A percentile compares a stretch with the other conserved stretches of the same genome.
phyloP scores from a whole-genome alignment of 2,797 vertebrate genomes.

The Darevskia mixta region DNA sequence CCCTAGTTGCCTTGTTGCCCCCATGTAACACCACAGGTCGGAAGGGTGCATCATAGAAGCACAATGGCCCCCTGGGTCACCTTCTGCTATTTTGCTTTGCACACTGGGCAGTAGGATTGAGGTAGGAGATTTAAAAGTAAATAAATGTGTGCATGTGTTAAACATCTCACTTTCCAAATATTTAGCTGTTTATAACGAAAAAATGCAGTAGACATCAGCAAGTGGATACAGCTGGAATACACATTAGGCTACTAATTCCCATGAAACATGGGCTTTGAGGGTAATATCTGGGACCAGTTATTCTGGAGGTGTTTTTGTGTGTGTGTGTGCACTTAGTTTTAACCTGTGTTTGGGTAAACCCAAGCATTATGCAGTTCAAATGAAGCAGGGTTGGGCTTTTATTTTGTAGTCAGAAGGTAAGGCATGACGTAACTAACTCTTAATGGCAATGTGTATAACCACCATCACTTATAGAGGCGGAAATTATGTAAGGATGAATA shows the following conservation, averaged over 20 bases:
- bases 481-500: constrained; percentile 56
- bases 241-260: background rate
- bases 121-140: background rate
- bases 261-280: background rate
- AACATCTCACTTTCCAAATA: background rate
- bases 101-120: background rate
- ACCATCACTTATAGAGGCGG: constrained; percentile 41
- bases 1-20: background rate
- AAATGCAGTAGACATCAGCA: background rate
- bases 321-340: background rate
- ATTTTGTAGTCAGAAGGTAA: background rate
- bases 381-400: background rate
- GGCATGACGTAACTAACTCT: constrained; percentile 27
- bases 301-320: background rate
- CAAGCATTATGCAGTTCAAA: background rate
- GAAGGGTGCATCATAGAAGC: background rate
- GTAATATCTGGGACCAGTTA: background rate
- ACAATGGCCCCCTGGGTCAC: background rate
- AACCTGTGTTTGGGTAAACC: background rate
- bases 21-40: background rate
- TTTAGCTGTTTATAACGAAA: background rate
- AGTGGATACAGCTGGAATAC: background rate
- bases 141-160: background rate
- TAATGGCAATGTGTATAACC: constrained; percentile 62
- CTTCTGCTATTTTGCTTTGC: background rate